These are phyloP conservation scores for Coranthus polyacanthus DNA, from an alignment of 2,797 vertebrate species.

Conservation along the genomic window DNA sequence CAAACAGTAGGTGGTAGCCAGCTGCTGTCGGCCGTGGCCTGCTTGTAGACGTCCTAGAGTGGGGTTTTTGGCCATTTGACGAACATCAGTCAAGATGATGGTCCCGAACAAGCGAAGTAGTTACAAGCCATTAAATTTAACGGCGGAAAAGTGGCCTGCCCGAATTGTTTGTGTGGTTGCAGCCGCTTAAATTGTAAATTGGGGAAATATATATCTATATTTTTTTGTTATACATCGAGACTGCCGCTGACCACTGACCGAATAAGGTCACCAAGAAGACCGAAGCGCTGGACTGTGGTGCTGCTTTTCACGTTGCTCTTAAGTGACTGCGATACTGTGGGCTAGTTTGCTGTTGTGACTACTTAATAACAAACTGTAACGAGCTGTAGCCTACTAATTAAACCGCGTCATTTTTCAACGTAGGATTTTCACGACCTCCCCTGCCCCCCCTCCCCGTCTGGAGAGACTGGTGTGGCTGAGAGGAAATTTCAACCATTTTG, in stretches of 20 bases:
- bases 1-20: slow-evolving; percentile 58
- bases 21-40: slow-evolving; percentile 57
- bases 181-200: slow-evolving; percentile 20
- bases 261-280: slow-evolving; percentile 68
- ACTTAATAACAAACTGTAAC: slow-evolving; percentile 35
- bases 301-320: slow-evolving; percentile 17
- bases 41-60: slow-evolving; percentile 39
- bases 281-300: slow-evolving; percentile 13
- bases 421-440: slow-evolving; percentile 70
- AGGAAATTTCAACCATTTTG: slow-evolving; percentile 73
- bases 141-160: not conserved
- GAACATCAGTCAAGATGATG: slow-evolving; percentile 27
- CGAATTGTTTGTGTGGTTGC: not conserved
- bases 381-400: slow-evolving; percentile 45
- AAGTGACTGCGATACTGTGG: not conserved
- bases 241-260: slow-evolving; percentile 57
- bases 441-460: slow-evolving; percentile 42
- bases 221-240: not conserved
- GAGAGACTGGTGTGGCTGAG: slow-evolving; percentile 71
- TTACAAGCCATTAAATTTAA: not conserved
- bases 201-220: no score
- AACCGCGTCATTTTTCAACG: slow-evolving; percentile 74
- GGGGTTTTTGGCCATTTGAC: slow-evolving; percentile 8
- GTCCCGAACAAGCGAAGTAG: not conserved
- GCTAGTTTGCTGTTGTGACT: slow-evolving; percentile 25